Conservation (phyloP, 2,888 invertebrate genomes). For the Hanleya hanleyi region DNA sequence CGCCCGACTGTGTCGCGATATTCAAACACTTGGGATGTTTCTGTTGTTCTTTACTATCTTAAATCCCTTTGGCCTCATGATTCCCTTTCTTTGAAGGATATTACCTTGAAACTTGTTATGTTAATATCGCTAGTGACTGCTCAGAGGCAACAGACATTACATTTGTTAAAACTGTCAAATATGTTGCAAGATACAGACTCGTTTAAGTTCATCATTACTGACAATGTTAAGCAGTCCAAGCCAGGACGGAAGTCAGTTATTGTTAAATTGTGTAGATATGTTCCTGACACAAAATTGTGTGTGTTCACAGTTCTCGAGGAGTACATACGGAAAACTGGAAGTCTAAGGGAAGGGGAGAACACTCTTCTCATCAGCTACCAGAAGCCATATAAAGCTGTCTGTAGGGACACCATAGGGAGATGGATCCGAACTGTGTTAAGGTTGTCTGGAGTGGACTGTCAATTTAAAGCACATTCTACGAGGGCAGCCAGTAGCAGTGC, state of each 20-base stretch:
- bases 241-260: background rate
- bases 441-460: slow-evolving; percentile 2
- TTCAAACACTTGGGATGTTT: slow-evolving; percentile 16
- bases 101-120: slow-evolving; percentile 12
- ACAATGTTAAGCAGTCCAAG: slow-evolving; percentile 4
- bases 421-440: background rate
- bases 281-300: background rate
- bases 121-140: slow-evolving; percentile 10
- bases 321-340: background rate
- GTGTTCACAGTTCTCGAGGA: background rate
- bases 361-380: background rate
- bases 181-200: background rate
- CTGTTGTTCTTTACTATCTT: slow-evolving; percentile 3
- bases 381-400: background rate
- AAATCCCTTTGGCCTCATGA: background rate
- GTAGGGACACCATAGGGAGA: background rate
- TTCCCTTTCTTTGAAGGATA: background rate
- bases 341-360: background rate
- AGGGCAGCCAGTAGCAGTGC: slow-evolving; percentile 1
- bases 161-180: slow-evolving; percentile 1
- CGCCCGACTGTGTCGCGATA: slow-evolving; percentile 1
- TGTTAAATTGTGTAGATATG: background rate
- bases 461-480: background rate
- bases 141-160: slow-evolving; percentile 14
- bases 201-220: background rate